Base-by-base conservation (phyloP, 2,888 invertebrate species). In the Cerceris rybyensis region DNA sequence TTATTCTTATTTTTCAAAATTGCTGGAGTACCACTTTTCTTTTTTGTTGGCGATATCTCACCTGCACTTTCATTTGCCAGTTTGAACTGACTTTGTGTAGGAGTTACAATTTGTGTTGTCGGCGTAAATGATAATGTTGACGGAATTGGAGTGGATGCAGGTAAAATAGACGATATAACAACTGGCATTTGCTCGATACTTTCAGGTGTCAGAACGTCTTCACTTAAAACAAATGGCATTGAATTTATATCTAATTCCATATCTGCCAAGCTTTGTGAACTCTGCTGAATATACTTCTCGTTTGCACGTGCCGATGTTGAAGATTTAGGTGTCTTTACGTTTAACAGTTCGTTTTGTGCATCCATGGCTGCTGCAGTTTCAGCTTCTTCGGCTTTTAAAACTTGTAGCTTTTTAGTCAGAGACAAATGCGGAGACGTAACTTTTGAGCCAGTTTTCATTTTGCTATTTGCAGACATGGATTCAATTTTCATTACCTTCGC, bases 211-310 rank as follows among this genome's bases (percentile, higher is more conserved):
- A 96, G 91, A 54, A 95, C 94, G 85, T 96, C 96, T 83, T 96
- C 96, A 46, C 95, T 95, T 55, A 96, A 90, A 5, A 96, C 95
- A 78, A 96, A 95, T 0, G 96, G 96, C 95, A 96, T 96, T 1
- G 96, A 96, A 90, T 95, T 95, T 49, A 96, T 96, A 89, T 96
- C 96, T 81, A 96, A 95, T 50, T 92, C 92, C 88, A 92, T 91
- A 13, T 91, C 92, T 13, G 88, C 89, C 9, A 91, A 50, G 65
- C 88, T 89, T 16, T 89, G 87, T 0, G 90, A 89, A 66, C 88
- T 88, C 66, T 91, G 91, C 69, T 90, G 90, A 65, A 90, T 88
- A 58, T 83, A 88, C 70, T 91, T 91, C 61, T 90, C 90, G 6
- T 67, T 63, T 16, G 66, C 61, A 28, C 64, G 59, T 57, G 78